Conservation (phyloP, 2,113 vertebrate genomes). For the Grammomys surdaster region DNA sequence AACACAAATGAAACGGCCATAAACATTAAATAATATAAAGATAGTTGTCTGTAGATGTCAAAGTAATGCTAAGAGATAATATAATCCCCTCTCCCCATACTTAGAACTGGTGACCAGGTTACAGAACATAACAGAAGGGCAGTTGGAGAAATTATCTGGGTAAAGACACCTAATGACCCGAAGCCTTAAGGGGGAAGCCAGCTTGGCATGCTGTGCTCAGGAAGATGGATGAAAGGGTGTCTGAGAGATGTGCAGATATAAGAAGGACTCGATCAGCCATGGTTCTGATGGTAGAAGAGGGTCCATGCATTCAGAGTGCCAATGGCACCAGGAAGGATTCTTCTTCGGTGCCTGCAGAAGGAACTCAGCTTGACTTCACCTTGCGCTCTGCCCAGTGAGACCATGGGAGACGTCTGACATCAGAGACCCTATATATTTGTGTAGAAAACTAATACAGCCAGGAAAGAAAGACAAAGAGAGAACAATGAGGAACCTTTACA, state of each 20-base stretch:
- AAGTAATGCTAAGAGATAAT: neutral
- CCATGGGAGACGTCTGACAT: neutral
- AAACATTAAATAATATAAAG: neutral
- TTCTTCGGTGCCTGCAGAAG: neutral
- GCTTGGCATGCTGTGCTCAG: neutral
- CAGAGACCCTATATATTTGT: neutral
- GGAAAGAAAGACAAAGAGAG: neutral
- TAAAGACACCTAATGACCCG: neutral
- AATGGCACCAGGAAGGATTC: neutral
- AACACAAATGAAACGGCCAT: neutral
- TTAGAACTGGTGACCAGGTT: neutral
- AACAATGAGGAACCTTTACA: neutral
- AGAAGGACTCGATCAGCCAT: neutral
- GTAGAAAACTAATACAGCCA: neutral
- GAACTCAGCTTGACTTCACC: neutral
- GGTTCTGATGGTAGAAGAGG: neutral
- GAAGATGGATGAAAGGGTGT: neutral
- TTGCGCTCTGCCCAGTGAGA: neutral
- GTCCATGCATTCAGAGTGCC: neutral
- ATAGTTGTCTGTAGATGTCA: neutral
- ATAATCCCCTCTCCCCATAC: neutral
- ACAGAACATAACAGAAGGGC: too few species aligned
- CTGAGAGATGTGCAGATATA: neutral
- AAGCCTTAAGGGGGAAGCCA: neutral
- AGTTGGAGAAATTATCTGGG: neutral